Evolutionary conservation across 1,140 invertebrate genomes (phyloP).

Genomic region (Ips typographus): DNA sequence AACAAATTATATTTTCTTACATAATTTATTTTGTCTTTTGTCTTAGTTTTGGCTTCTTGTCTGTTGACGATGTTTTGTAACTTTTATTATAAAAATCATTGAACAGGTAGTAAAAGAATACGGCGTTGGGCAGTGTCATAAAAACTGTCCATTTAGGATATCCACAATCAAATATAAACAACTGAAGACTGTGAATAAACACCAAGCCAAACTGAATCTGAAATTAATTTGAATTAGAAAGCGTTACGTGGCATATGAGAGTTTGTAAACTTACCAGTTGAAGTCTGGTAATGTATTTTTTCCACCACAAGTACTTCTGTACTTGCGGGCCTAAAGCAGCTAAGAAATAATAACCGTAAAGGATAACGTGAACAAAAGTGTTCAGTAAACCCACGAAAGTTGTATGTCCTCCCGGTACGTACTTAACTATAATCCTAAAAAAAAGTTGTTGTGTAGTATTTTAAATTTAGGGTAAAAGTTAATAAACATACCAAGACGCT

Average conservation of each 20-base stretch:
- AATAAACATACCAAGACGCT: slow-evolving; percentile 4
- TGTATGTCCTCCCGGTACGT: slow-evolving; percentile 70
- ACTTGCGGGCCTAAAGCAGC: slow-evolving; percentile 69
- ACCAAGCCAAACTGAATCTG: slow-evolving; percentile 59
- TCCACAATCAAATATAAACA: slow-evolving; percentile 82
- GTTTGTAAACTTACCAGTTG: slow-evolving; percentile 69
- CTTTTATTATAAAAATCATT: slow-evolving; percentile 66
- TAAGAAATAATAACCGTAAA: slow-evolving; percentile 85
- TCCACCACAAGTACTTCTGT: slow-evolving; percentile 78
- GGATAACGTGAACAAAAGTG: slow-evolving; percentile 79
- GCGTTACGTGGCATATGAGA: slow-evolving; percentile 50
- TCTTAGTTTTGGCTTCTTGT: too few species aligned
- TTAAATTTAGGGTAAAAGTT: neutral
- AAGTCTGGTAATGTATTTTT: slow-evolving; percentile 75
- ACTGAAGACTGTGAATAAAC: slow-evolving; percentile 76
- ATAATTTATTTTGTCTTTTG: neutral
- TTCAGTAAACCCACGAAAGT: slow-evolving; percentile 85
- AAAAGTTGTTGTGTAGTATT: neutral
- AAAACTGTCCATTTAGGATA: slow-evolving; percentile 75
- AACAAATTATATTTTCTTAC: slow-evolving; percentile 1
- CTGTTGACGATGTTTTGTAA: neutral
- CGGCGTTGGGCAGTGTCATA: slow-evolving; percentile 74
- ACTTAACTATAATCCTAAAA: slow-evolving; percentile 47
- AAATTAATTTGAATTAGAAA: slow-evolving; percentile 56
- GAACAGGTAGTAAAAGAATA: slow-evolving; percentile 80